phyloP scores from a whole-genome alignment of 2,113 vertebrate species.

The Macquaria australasica region DNA sequence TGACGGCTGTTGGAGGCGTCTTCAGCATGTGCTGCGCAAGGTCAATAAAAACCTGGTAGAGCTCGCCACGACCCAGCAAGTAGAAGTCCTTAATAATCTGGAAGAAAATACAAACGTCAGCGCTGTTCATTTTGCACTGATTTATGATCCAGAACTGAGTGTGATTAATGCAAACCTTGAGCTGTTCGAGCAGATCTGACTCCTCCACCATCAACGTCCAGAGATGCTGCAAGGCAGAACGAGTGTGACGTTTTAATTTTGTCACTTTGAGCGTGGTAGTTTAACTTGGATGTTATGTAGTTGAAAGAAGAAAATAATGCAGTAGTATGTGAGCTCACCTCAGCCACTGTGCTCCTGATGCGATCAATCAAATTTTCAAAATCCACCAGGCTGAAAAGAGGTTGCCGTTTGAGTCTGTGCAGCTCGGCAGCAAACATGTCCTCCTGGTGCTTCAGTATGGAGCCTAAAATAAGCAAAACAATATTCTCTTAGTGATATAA shows the following conservation, averaged over 20 bases:
- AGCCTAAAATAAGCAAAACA: conserved; percentile 83
- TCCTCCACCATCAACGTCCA: conserved; percentile 99
- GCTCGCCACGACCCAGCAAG: conserved; percentile 95
- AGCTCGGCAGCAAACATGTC: conserved; percentile 94
- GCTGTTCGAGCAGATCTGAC: conserved; percentile 93
- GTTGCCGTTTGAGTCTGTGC: conserved; percentile 95
- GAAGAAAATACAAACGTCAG: conserved; percentile 21
- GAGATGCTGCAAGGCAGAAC: conserved; percentile 86
- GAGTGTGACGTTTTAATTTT: not conserved
- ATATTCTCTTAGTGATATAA: not conserved
- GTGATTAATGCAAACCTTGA: conserved; percentile 88
- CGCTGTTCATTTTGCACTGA: not conserved
- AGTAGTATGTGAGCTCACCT: conserved; percentile 81
- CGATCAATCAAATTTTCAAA: conserved; percentile 95
- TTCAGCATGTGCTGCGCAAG: conserved; percentile 97
- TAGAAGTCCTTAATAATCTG: conserved; percentile 99
- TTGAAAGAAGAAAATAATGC: not conserved
- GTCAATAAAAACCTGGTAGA: conserved; percentile 98
- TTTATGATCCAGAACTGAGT: not conserved
- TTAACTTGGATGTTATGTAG: not conserved
- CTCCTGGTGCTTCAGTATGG: conserved; percentile 97
- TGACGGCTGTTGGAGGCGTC: conserved; percentile 94
- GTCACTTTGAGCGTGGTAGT: not conserved
- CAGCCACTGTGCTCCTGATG: conserved; percentile 95
- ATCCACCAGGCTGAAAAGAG: conserved; percentile 93